Evolutionary conservation across 2,888 invertebrate genomes (phyloP), one percentile per base, ranked within the genome.

Genomic region (Choristoneura rosaceana): DNA sequence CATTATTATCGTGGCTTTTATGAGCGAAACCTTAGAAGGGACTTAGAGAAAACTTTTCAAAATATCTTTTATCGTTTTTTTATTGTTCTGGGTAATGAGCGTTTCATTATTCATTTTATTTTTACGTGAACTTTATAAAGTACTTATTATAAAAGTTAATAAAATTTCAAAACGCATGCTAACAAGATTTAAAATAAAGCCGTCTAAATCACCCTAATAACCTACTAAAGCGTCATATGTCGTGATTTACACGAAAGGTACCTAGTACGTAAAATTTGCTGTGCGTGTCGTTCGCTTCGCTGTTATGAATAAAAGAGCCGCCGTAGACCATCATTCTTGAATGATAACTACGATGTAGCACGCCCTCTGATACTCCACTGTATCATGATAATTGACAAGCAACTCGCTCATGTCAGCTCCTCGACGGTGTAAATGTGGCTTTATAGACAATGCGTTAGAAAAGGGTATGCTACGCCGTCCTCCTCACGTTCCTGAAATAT

Each of bases 401-500:
- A 59, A 73, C 69, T 73, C 61, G 65, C 69, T 69, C 73, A 73
- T 65, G 65, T 67, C 58, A 41, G 64, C 61, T 74, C 63, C 62
- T 69, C 47, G 55, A 8, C 67, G 41, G 68, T 74, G 77, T 85
- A 78, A 91, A 90, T 87, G 87, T 80, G 83, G 81, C 90, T 85
- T 77, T 77, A 84, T 82, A 86, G 88, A 90, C 89, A 89, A 87
- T 89, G 88, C 88, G 84, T 87, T 86, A 81, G 84, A 84, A 91
- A 91, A 91, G 90, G 91, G 90, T 91, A 90, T 89, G 88, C 88
- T 87, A 88, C 87, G 88, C 84, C 87, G 90, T 86, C 86, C 71
- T 70, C 71, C 89, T 86, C 92, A 92, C 92, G 93, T 92, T 86
- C 85, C 86, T 93, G 91, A 93, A 93, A 93, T 93, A 93, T 93